Percentiles rank a stretch among this genome's conserved stretches.
These are phyloP conservation scores for Parasteatoda tepidariorum DNA, from an alignment of 1,140 invertebrate genomes.

Conservation along the genomic window DNA sequence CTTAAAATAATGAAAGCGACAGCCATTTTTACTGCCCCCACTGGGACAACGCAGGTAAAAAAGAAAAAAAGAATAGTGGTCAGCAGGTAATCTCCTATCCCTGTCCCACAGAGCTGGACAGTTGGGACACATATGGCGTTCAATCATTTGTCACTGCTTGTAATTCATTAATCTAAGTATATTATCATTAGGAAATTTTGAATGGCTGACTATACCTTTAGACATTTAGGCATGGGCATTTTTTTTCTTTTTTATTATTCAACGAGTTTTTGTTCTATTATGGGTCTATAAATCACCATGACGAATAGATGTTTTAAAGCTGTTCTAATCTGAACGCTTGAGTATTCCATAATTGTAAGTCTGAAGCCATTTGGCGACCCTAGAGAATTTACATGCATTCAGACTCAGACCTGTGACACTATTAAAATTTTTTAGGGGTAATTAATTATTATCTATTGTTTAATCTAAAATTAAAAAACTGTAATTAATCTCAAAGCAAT, in stretches of 20 bases:
- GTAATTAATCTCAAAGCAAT: too few species aligned
- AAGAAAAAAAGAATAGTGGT: not conserved
- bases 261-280: not conserved
- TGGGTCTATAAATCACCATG: not conserved
- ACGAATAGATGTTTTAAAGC: not conserved
- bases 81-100: constrained; percentile 15
- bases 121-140: not conserved
- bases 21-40: constrained; percentile 28
- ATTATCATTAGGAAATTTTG: constrained; percentile 30
- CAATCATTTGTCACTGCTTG: constrained; percentile 37
- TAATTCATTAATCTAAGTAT: constrained; percentile 46
- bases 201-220: not conserved
- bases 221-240: not conserved
- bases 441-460: too few species aligned
- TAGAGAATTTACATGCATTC: too few species aligned
- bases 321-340: not conserved
- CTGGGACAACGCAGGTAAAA: not conserved
- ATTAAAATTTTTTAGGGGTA: too few species aligned
- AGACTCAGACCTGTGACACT: too few species aligned
- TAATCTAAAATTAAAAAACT: too few species aligned
- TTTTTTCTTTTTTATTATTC: not conserved
- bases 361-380: not conserved
- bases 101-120: not conserved
- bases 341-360: not conserved
- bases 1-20: constrained; percentile 56